Conservation (phyloP, 2,797 vertebrate genomes). For the Gobio occitaniae region DNA sequence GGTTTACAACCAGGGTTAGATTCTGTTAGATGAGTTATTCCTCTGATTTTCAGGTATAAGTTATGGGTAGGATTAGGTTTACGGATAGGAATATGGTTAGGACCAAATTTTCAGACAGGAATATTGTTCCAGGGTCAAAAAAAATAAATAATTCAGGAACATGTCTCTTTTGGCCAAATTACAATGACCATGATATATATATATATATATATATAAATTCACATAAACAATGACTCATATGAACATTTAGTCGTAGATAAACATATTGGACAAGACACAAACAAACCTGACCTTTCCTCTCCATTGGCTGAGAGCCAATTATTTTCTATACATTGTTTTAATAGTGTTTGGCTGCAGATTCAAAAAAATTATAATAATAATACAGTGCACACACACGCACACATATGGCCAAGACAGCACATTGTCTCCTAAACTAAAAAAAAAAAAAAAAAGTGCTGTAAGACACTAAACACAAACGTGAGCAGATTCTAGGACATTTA, state of each 20-base stretch:
- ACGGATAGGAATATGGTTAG: not conserved
- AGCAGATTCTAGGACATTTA: not conserved
- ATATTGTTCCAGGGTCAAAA: too few species aligned
- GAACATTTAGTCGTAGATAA: not conserved
- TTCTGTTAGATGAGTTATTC: too few species aligned
- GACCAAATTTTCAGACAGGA: not conserved
- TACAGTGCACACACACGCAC: not conserved
- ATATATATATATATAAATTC: not conserved
- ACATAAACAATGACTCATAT: not conserved
- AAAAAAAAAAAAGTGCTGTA: not conserved
- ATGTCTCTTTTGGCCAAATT: not conserved
- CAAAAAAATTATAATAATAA: not conserved
- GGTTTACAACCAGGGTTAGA: not conserved
- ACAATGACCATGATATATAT: not conserved
- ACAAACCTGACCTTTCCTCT: constrained; percentile 15
- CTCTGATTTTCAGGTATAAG: too few species aligned
- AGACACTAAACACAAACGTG: not conserved
- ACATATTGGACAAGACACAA: constrained; percentile 6
- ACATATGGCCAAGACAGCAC: constrained; percentile 27
- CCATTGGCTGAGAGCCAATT: too few species aligned
- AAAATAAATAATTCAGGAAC: not conserved
- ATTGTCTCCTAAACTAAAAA: constrained; percentile 10
- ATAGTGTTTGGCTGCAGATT: not conserved
- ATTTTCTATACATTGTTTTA: not conserved
- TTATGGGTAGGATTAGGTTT: too few species aligned